Percentiles rank a stretch among this genome's conserved stretches.
Conservation (phyloP, 2,113 vertebrate genomes). For the Tinamus guttatus region DNA sequence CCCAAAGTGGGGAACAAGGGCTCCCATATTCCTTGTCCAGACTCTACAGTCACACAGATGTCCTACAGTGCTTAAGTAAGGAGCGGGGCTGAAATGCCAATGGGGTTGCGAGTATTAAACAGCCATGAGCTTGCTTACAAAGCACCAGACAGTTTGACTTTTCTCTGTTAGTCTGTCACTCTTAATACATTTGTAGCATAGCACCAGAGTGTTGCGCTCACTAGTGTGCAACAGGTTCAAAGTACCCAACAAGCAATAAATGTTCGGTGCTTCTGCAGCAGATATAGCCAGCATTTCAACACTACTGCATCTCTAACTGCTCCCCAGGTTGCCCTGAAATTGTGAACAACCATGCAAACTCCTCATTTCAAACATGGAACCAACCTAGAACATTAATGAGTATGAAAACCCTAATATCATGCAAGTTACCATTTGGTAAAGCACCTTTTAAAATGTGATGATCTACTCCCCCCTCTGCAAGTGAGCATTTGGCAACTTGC, state of each 20-base stretch:
- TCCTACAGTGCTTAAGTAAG: background rate
- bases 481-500: background rate
- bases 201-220: fast-evolving
- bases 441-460: background rate
- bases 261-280: background rate
- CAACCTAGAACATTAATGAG: background rate
- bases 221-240: background rate
- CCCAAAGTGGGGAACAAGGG: background rate
- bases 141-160: background rate
- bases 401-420: background rate
- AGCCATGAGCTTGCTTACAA: background rate
- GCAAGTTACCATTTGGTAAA: background rate
- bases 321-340: background rate
- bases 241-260: background rate
- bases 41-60: background rate
- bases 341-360: background rate
- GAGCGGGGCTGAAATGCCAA: background rate
- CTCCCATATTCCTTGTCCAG: background rate
- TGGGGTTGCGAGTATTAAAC: background rate
- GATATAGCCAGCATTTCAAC: background rate
- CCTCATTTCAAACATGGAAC: background rate
- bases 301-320: background rate
- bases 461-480: background rate
- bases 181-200: background rate
- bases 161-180: background rate